Evolutionary conservation across 2,797 vertebrate genomes (phyloP).

Genomic region (Huso huso): DNA sequence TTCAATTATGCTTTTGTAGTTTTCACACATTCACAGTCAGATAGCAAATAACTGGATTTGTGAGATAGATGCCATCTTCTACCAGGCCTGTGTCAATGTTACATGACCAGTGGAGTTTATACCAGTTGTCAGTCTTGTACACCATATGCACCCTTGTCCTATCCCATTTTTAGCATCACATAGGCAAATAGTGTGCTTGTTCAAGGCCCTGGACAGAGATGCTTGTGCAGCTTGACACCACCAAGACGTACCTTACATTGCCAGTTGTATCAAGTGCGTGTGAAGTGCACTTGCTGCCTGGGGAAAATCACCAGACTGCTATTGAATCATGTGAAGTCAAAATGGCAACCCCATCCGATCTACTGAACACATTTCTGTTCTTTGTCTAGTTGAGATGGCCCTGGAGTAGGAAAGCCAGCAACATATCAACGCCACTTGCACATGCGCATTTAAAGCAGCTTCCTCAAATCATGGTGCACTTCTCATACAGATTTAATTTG

Average conservation of each 20-base stretch:
- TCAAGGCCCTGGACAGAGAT: background rate
- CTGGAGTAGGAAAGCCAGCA: background rate
- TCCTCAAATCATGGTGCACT: background rate
- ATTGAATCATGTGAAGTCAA: background rate
- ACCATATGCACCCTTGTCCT: no score
- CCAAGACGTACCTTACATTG: background rate
- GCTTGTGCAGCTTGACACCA: background rate
- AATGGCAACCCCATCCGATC: background rate
- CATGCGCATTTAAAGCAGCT: background rate
- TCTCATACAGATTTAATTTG: background rate
- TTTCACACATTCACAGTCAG: no score
- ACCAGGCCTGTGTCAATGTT: no score
- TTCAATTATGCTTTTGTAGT: no score
- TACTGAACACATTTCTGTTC: background rate
- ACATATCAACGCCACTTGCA: background rate
- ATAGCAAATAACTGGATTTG: no score
- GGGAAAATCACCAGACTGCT: background rate
- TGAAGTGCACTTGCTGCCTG: background rate
- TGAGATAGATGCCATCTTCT: no score
- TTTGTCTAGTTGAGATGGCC: background rate
- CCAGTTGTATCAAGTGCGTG: background rate
- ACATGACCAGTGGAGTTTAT: no score
- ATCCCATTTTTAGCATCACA: background rate
- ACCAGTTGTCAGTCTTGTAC: no score
- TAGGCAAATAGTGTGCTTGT: background rate